Evolutionary conservation across 2,888 invertebrate genomes (phyloP), one percentile per base, ranked within the genome.

Genomic region (Diadegma fenestrale): DNA sequence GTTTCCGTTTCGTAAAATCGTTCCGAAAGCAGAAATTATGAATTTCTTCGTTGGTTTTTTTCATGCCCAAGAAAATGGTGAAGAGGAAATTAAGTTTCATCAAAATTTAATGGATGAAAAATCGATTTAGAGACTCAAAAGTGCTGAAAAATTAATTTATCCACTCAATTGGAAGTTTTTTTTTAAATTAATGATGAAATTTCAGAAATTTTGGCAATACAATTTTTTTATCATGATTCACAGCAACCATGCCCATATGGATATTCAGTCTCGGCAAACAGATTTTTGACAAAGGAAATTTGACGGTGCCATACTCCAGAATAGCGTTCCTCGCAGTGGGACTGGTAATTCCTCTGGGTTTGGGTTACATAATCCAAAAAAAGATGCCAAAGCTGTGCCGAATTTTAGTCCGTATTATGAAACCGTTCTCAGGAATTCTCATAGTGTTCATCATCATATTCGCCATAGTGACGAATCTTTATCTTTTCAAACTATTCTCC

Each of bases 161-260:
- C 5, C 4, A 33, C 1, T 4, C 6, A 33, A 33, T 33, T 33
- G 5, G 33, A 4, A 33, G 4, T 33, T 33, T 4, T 6, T 6
- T 33, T 4, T 4, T 33, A 3, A 54, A 22, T 10, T 7, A 22
- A 54, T 54, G 2, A 0, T 54, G 22, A n/a, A 48, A 22, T 22
- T 22, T 22, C 5, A 14, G 8, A 5, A 12, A 0, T 12, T 2
- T 12, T 12, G 0, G 14, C 22, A 12, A 1, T 14, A 63, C 33
- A 10, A 33, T n/a, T 71, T 41, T 5, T 17, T 41, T 22, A 41
- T 26, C n/a, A 26, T 48, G 6, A 58, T 58, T 69, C 75, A 14
- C 94, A 97, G 97, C 94, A 61, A 96, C 98, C 95, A 98, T 99
- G 96, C 99, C 99, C 0, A 92, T 97, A 1, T 99, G 99, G 99